A percentile compares a stretch with the other conserved stretches of the same genome.
These are phyloP conservation scores for Larimichthys polyactis DNA, from an alignment of 2,113 vertebrate genomes.

Conservation along the genomic window DNA sequence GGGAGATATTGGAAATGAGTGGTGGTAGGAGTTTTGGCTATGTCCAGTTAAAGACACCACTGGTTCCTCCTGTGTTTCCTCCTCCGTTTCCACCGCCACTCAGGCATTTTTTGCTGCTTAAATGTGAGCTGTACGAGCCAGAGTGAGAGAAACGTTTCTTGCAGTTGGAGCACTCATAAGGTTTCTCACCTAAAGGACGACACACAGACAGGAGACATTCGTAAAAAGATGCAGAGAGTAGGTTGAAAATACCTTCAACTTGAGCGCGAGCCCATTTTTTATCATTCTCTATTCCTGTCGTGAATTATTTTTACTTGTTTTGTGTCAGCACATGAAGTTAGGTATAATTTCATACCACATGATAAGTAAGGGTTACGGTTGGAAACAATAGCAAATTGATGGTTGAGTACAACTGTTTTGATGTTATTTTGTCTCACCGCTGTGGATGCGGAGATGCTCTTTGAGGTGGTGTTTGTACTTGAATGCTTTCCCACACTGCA, in stretches of 20 bases:
- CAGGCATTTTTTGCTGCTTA: conserved; percentile 89
- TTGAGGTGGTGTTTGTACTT: conserved; percentile 91
- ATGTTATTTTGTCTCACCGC: conserved; percentile 82
- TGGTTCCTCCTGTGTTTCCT: conserved; percentile 47
- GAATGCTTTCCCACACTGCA: conserved; percentile 89
- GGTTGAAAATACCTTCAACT: conserved; percentile 31
- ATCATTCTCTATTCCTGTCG: conserved; percentile 11
- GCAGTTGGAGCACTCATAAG: conserved; percentile 88
- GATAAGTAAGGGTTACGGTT: conserved; percentile 59
- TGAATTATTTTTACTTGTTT: conserved; percentile 34
- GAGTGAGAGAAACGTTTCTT: conserved; percentile 89
- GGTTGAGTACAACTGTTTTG: conserved; percentile 46
- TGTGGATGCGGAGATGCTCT: conserved; percentile 89
- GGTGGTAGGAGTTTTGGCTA: conserved; percentile 68
- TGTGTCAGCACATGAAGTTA: conserved; percentile 42
- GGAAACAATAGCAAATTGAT: conserved; percentile 61
- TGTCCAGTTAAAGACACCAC: conserved; percentile 74
- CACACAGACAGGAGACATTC: conserved; percentile 21
- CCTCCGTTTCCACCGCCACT: conserved; percentile 68
- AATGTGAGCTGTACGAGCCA: conserved; percentile 88
- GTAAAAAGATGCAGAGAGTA: not conserved
- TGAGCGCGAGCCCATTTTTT: conserved; percentile 25
- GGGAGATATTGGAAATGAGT: conserved; percentile 78
- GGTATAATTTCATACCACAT: conserved; percentile 55
- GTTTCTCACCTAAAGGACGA: conserved; percentile 85